These are phyloP conservation scores for Doryteuthis pealeii DNA, from an alignment of 1,140 invertebrate species.

Conservation along the genomic window DNA sequence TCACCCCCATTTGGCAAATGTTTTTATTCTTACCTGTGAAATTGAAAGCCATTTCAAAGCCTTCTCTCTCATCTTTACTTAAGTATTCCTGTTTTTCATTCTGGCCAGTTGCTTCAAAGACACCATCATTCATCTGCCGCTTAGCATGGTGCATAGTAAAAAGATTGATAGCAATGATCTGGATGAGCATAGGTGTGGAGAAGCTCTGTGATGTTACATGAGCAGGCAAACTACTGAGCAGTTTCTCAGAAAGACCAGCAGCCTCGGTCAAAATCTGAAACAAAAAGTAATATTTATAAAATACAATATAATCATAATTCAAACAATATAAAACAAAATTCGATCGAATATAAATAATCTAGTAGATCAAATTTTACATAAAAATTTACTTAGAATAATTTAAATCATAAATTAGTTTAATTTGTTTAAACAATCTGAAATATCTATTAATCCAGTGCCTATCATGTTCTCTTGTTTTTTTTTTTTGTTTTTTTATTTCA, in stretches of 20 bases:
- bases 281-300: too few species aligned
- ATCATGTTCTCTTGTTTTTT: too few species aligned
- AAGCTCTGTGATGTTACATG: constrained; percentile 78
- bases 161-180: constrained; percentile 77
- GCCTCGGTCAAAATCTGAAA: constrained; percentile 65
- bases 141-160: constrained; percentile 71
- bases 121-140: constrained; percentile 34
- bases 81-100: constrained; percentile 30
- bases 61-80: constrained; percentile 50
- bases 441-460: too few species aligned
- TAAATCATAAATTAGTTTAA: too few species aligned
- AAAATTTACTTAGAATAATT: too few species aligned
- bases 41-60: constrained; percentile 67
- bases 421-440: too few species aligned
- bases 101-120: constrained; percentile 16
- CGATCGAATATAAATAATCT: too few species aligned
- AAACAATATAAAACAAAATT: too few species aligned
- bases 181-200: constrained; percentile 70
- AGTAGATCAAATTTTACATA: too few species aligned
- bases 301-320: too few species aligned
- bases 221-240: constrained; percentile 71
- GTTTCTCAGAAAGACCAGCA: constrained; percentile 64
- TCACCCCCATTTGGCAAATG: too few species aligned
- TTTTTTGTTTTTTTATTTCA: too few species aligned
- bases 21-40: constrained; percentile 65